Conservation (phyloP, 2,113 vertebrate species). For the Otus sunia region DNA sequence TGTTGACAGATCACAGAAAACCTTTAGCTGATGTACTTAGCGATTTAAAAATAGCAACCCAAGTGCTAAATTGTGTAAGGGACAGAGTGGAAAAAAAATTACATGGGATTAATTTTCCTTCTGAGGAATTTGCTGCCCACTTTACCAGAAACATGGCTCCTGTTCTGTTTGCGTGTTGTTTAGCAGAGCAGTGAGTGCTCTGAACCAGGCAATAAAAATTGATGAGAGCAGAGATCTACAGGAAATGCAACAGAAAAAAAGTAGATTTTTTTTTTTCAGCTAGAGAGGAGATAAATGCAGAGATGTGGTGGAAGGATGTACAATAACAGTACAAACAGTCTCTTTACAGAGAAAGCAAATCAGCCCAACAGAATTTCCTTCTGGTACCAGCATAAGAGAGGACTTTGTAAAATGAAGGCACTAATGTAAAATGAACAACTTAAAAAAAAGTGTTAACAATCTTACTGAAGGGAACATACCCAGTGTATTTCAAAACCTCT, state of each 20-base stretch:
- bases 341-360: not conserved
- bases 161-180: not conserved
- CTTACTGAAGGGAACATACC: not conserved
- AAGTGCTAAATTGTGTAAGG: not conserved
- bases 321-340: not conserved
- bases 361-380: not conserved
- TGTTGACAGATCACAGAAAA: not conserved
- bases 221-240: not conserved
- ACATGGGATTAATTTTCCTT: not conserved
- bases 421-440: not conserved
- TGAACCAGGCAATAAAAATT: conserved; percentile 5
- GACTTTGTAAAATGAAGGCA: conserved; percentile 8
- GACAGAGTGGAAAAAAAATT: not conserved
- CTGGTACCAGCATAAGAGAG: not conserved
- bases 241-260: not conserved
- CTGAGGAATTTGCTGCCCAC: not conserved
- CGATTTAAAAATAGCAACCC: not conserved
- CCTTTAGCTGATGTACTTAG: not conserved
- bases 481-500: not conserved
- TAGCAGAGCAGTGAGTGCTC: conserved; percentile 2
- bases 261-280: not conserved
- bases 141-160: not conserved
- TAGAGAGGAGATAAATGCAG: not conserved
- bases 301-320: not conserved
- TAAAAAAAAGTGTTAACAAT: not conserved